A percentile compares a stretch with the other conserved stretches of the same genome.
phyloP scores from a whole-genome alignment of 2,113 vertebrate genomes.

The Psophia crepitans region DNA sequence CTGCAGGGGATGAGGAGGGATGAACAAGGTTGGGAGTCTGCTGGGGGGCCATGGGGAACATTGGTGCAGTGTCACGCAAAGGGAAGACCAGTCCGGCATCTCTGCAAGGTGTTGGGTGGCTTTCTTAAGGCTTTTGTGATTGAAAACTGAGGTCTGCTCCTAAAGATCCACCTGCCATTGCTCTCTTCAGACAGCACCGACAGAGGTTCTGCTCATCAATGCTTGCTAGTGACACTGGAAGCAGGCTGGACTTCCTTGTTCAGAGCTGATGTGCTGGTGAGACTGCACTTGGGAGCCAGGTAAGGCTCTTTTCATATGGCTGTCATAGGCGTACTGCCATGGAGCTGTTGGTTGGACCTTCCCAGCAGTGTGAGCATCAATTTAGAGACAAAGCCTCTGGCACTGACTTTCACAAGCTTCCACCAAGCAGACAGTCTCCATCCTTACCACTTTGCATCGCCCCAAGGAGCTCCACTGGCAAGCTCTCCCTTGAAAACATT shows the following conservation, averaged over 20 bases:
- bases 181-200: neutral
- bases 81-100: neutral
- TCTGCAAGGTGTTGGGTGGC: neutral
- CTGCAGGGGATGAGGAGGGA: neutral
- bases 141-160: neutral
- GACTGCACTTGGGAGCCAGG: neutral
- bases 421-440: neutral
- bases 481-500: neutral
- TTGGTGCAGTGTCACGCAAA: neutral
- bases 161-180: neutral
- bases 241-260: neutral
- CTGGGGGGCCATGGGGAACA: neutral
- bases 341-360: neutral
- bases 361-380: neutral
- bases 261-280: neutral
- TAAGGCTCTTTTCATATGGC: neutral
- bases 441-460: neutral
- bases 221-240: neutral
- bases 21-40: neutral
- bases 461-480: neutral
- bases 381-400: neutral
- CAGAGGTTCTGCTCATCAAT: neutral
- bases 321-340: neutral
- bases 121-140: neutral
- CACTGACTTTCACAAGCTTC: neutral